A percentile compares a stretch with the other conserved stretches of the same genome.
These are phyloP conservation scores for Limosa lapponica DNA, from an alignment of 2,797 vertebrate species.

Conservation along the genomic window DNA sequence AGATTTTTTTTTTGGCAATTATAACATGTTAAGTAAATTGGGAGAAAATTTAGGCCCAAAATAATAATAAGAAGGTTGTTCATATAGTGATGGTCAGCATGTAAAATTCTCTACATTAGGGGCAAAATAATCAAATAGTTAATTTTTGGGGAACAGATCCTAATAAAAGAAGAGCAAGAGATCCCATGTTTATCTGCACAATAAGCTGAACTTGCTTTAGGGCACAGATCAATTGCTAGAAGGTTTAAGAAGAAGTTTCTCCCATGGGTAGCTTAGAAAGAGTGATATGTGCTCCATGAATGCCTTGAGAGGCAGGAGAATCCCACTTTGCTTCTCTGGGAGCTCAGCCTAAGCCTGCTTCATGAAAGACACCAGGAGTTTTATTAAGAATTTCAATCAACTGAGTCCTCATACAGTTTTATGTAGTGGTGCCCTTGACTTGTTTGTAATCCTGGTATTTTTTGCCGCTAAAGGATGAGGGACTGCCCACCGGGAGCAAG, in stretches of 20 bases:
- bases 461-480: not conserved
- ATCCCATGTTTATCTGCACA: not conserved
- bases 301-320: not conserved
- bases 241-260: not conserved
- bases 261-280: not conserved
- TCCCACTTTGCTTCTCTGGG: not conserved
- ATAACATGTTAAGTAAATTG: not conserved
- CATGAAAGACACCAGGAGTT: not conserved
- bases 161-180: not conserved
- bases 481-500: not conserved
- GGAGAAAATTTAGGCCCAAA: not conserved
- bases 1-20: not conserved
- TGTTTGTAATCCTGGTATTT: slow-evolving; percentile 33
- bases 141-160: not conserved
- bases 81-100: not conserved
- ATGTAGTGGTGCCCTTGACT: slow-evolving; percentile 9
- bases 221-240: not conserved
- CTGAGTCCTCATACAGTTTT: not conserved
- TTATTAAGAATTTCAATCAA: slow-evolving; percentile 21
- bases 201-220: not conserved
- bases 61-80: not conserved
- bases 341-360: not conserved
- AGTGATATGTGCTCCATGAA: not conserved
- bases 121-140: not conserved
- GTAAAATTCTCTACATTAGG: not conserved